These are phyloP conservation scores for Fragum whitleyi DNA, from an alignment of 2,888 invertebrate genomes.

Conservation along the genomic window DNA sequence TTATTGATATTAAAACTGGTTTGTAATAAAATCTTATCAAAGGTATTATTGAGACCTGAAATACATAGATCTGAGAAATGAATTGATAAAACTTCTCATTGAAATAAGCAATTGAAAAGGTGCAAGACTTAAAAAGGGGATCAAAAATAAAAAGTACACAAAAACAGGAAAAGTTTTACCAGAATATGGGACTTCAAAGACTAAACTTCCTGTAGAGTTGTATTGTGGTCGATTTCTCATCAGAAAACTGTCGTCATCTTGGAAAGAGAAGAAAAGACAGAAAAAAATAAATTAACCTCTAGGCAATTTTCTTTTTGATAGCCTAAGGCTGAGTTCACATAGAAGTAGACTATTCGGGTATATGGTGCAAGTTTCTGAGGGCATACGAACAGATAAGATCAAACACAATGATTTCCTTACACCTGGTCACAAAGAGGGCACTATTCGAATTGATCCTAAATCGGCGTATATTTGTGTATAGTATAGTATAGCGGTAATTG, in stretches of 20 bases:
- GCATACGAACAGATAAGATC: neutral
- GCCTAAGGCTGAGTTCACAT: too few species aligned
- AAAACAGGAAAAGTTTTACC: slow-evolving; percentile 15
- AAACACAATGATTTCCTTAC: neutral
- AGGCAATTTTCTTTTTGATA: neutral
- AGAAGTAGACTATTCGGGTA: neutral
- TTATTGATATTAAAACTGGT: too few species aligned
- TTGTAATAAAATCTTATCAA: too few species aligned
- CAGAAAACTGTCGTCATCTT: slow-evolving; percentile 43
- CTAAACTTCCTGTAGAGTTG: slow-evolving; percentile 63
- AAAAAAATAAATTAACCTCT: slow-evolving; percentile 10
- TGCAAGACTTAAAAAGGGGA: neutral
- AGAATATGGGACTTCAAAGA: slow-evolving; percentile 51
- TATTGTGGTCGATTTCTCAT: slow-evolving; percentile 39
- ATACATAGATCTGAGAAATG: too few species aligned
- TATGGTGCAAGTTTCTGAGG: neutral
- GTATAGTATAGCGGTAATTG: too few species aligned
- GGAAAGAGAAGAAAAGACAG: slow-evolving; percentile 33
- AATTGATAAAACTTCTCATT: too few species aligned
- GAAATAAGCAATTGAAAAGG: too few species aligned
- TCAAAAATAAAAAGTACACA: neutral
- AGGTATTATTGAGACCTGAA: too few species aligned
- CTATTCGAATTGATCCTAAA: neutral
- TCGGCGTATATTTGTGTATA: too few species aligned
- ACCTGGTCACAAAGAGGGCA: neutral